A percentile compares a stretch with the other conserved stretches of the same genome.
phyloP scores from a whole-genome alignment of 2,113 vertebrate species.

The Puma concolor region DNA sequence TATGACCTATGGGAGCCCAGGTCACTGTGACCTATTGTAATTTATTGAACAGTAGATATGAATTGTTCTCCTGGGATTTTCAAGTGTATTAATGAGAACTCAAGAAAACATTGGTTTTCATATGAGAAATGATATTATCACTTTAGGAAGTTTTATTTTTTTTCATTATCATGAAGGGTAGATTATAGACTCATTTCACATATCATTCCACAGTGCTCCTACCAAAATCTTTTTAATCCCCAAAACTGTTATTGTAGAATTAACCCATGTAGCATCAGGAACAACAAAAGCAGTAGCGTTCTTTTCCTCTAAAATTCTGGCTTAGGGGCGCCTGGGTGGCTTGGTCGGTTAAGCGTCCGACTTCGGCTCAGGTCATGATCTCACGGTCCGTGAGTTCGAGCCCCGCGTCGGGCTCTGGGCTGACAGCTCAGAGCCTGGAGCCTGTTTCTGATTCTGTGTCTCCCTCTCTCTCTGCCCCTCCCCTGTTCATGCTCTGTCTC shows the following conservation, averaged over 20 bases:
- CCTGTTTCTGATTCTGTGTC: too few relatives aligned
- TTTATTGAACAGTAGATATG: neutral
- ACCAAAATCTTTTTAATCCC: constrained; percentile 25
- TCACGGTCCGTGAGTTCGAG: too few relatives aligned
- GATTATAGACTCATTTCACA: constrained; percentile 30
- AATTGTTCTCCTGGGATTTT: constrained; percentile 24
- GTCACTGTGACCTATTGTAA: neutral
- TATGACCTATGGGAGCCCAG: neutral
- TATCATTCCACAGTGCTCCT: constrained; percentile 12
- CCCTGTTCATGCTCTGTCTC: too few relatives aligned
- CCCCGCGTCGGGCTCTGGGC: too few relatives aligned
- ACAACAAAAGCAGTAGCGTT: neutral
- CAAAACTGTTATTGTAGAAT: neutral
- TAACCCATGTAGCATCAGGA: neutral
- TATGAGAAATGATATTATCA: constrained; percentile 17
- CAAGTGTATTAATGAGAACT: constrained; percentile 33
- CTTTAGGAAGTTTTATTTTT: constrained; percentile 54
- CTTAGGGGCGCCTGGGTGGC: neutral
- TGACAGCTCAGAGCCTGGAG: too few relatives aligned
- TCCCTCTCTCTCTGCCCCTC: too few relatives aligned
- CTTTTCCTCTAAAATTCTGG: neutral
- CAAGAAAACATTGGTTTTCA: neutral
- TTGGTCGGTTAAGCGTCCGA: too few relatives aligned
- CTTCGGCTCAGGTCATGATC: too few relatives aligned
- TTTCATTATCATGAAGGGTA: constrained; percentile 42